phyloP scores from a whole-genome alignment of 2,888 invertebrate genomes.

The Caenorhabditis doughertyi region DNA sequence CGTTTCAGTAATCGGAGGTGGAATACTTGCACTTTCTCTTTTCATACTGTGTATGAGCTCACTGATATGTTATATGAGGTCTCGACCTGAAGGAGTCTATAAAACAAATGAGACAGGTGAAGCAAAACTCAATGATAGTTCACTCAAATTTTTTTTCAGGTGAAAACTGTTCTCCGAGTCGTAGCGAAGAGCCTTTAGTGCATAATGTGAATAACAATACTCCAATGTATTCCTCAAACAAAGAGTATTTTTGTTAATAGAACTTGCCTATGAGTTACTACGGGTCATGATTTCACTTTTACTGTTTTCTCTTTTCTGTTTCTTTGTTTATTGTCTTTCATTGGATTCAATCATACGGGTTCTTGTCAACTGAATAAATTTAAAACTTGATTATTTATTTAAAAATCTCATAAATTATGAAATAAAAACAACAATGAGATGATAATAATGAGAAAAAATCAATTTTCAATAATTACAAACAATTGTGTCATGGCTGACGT shows the following conservation, averaged over 20 bases:
- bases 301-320: background rate
- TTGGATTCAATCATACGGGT: conserved; percentile 29
- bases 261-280: conserved; percentile 12
- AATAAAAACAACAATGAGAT: conserved; percentile 43
- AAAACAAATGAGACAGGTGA: conserved; percentile 75
- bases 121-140: background rate
- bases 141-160: conserved; percentile 3
- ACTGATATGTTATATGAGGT: conserved; percentile 78
- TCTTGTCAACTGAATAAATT: background rate
- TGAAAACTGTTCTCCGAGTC: conserved; percentile 64
- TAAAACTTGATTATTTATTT: conserved; percentile 30
- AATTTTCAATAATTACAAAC: conserved; percentile 54
- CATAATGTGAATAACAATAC: conserved; percentile 55
- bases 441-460: conserved; percentile 13
- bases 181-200: conserved; percentile 65
- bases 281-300: conserved; percentile 41
- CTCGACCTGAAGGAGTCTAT: conserved; percentile 82
- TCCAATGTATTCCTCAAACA: conserved; percentile 48
- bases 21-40: conserved; percentile 66
- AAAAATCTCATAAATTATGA: conserved; percentile 56
- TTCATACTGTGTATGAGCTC: conserved; percentile 72
- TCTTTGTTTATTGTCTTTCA: conserved; percentile 28
- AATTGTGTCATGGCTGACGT: conserved; percentile 24
- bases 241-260: conserved; percentile 61
- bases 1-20: conserved; percentile 71